phyloP scores from a whole-genome alignment of 2,888 invertebrate genomes.

The Aquatica leii region DNA sequence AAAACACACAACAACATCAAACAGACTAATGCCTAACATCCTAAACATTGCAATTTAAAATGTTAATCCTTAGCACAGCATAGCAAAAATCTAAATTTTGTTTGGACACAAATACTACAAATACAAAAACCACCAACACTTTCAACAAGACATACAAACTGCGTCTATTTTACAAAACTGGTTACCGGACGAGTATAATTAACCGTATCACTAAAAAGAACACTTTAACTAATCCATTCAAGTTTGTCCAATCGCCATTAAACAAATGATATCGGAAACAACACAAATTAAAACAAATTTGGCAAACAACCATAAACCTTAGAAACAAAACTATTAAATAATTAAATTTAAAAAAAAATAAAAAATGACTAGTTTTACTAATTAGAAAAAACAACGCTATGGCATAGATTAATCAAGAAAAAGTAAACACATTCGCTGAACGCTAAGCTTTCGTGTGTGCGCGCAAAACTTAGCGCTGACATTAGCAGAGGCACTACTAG shows the following conservation, averaged over 20 bases:
- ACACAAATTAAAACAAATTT: conserved; percentile 10
- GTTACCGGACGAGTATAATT: conserved; percentile 9
- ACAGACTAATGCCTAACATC: conserved; percentile 7
- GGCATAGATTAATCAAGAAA: conserved; percentile 5
- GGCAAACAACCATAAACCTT: conserved; percentile 7
- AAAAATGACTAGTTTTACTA: conserved; percentile 8
- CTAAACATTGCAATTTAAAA: background rate
- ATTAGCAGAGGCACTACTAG: no score
- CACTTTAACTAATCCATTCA: background rate
- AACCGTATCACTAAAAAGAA: conserved; percentile 11
- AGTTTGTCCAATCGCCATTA: conserved; percentile 2
- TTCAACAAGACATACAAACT: conserved; percentile 8
- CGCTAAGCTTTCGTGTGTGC: no score
- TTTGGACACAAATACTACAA: conserved; percentile 9
- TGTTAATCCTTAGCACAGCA: background rate
- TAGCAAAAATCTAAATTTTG: conserved; percentile 5
- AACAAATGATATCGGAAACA: conserved; percentile 11
- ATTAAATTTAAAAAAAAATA: background rate
- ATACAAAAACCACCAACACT: conserved; percentile 15
- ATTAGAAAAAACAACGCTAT: conserved; percentile 8
- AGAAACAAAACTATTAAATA: conserved; percentile 16
- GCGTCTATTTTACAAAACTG: conserved; percentile 9
- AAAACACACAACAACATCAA: conserved; percentile 5
- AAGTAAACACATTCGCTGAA: conserved; percentile 1
- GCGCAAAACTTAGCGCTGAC: no score